phyloP scores from a whole-genome alignment of 2,113 vertebrate species.

The Lagopus leucura region DNA sequence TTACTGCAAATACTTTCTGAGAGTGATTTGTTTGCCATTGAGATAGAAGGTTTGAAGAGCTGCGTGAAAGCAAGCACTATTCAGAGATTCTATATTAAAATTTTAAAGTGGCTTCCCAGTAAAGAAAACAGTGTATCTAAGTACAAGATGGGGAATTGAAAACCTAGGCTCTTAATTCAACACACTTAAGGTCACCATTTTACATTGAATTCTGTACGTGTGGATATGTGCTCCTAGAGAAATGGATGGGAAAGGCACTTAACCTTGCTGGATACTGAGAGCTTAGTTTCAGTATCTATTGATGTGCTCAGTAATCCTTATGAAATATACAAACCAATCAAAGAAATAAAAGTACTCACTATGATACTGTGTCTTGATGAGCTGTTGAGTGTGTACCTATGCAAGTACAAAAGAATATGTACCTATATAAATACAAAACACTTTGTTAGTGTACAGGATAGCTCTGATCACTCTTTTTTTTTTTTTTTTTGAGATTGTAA shows the following conservation, averaged over 20 bases:
- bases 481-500: not conserved
- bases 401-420: not conserved
- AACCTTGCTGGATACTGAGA: not conserved
- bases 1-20: conserved; percentile 51
- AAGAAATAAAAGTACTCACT: not conserved
- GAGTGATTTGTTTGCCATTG: conserved; percentile 7
- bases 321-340: not conserved
- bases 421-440: not conserved
- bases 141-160: not conserved
- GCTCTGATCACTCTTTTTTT: not conserved
- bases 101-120: not conserved
- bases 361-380: not conserved
- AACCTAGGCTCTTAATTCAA: not conserved
- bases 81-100: not conserved
- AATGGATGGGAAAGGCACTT: not conserved
- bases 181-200: not conserved
- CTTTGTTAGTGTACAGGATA: not conserved
- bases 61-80: not conserved
- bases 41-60: conserved; percentile 18
- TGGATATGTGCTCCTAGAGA: not conserved
- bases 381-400: not conserved
- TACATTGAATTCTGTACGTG: not conserved
- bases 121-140: not conserved
- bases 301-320: not conserved
- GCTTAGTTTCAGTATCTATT: not conserved